phyloP scores from a whole-genome alignment of 2,888 invertebrate genomes.

The Pseudolycoriella hygida region DNA sequence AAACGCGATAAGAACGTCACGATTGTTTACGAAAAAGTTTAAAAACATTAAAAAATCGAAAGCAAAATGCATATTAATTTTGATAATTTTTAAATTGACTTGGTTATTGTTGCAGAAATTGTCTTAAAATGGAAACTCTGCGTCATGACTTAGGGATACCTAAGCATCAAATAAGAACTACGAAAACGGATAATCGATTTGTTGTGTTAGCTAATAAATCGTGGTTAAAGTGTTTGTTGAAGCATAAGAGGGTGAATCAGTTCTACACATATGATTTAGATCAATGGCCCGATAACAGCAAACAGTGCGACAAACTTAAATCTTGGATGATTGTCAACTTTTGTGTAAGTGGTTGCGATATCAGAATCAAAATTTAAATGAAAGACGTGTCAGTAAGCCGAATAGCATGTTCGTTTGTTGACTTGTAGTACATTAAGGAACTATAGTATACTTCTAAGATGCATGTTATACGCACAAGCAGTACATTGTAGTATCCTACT shows the following conservation, averaged over 20 bases:
- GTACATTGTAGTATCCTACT: no score
- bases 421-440: no score
- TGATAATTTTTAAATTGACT: no score
- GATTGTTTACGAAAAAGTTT: no score
- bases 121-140: slow-evolving; percentile 41
- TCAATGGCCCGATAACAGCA: slow-evolving; percentile 9
- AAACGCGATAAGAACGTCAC: no score
- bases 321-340: slow-evolving; percentile 31
- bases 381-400: not conserved
- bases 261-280: slow-evolving; percentile 18
- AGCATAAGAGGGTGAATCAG: slow-evolving; percentile 18
- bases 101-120: not conserved
- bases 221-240: slow-evolving; percentile 38
- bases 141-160: slow-evolving; percentile 54
- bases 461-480: no score
- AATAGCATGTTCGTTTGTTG: slow-evolving; percentile 28
- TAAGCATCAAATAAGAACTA: slow-evolving; percentile 42
- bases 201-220: slow-evolving; percentile 44
- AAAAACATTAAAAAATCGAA: no score
- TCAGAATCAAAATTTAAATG: not conserved
- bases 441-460: no score
- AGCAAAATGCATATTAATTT: no score
- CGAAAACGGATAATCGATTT: slow-evolving; percentile 38
- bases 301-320: slow-evolving; percentile 15
- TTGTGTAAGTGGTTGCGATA: slow-evolving; percentile 13